A percentile compares a stretch with the other conserved stretches of the same genome.
Conservation (phyloP, 2,113 vertebrate species). For the Leiothrix lutea region DNA sequence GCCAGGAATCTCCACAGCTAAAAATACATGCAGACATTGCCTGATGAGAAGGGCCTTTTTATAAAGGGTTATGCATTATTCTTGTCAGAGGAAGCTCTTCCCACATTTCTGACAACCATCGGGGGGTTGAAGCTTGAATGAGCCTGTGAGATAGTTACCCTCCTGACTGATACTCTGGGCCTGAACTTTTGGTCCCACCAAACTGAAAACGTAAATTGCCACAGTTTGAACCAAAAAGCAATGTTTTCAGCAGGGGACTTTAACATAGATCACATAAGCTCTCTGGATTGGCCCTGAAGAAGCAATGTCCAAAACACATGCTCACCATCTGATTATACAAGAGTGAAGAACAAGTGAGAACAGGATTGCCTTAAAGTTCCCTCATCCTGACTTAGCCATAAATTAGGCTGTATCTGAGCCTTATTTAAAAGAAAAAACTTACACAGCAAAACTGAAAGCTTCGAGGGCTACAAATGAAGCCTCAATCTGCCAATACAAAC, state of each 20-base stretch:
- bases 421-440: slow-evolving; percentile 13
- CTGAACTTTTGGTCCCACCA: background rate
- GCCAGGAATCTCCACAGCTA: slow-evolving; percentile 15
- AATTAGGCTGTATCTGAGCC: slow-evolving; percentile 4
- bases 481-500: background rate
- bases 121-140: background rate
- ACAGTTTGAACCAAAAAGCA: background rate
- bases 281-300: background rate
- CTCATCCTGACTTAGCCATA: background rate
- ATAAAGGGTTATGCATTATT: slow-evolving; percentile 4
- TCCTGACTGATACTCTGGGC: background rate
- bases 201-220: background rate
- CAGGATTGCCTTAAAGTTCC: background rate
- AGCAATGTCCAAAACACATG: background rate
- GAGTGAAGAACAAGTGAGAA: background rate
- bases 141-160: background rate
- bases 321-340: background rate
- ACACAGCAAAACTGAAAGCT: background rate
- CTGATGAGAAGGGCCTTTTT: slow-evolving; percentile 13
- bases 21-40: background rate
- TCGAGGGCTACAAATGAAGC: background rate
- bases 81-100: slow-evolving; percentile 15
- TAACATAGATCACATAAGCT: background rate
- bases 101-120: background rate
- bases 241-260: background rate